phyloP scores from a whole-genome alignment of 2,888 invertebrate genomes.

The Eudemis profundana region DNA sequence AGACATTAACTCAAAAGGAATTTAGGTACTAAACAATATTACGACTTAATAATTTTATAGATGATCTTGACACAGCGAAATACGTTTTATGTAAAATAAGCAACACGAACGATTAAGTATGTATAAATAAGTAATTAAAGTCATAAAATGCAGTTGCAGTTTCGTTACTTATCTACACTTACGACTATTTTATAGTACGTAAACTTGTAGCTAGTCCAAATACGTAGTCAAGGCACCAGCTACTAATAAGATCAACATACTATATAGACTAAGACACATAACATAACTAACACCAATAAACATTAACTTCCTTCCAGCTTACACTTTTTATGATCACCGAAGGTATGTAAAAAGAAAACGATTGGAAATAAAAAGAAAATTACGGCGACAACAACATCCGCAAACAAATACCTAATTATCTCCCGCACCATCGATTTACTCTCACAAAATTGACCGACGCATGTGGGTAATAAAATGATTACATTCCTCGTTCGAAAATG shows the following conservation, averaged over 20 bases:
- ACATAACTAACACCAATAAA: neutral
- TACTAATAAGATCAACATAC: neutral
- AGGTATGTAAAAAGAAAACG: conserved; percentile 51
- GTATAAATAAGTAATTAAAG: no score
- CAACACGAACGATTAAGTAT: no score
- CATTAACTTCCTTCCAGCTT: neutral
- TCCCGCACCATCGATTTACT: conserved; percentile 56
- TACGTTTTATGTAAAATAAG: no score
- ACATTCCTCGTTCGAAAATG: conserved; percentile 59
- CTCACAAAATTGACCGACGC: conserved; percentile 37
- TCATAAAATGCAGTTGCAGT: no score
- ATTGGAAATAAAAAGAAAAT: conserved; percentile 49
- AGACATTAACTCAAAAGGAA: no score
- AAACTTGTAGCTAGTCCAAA: no score
- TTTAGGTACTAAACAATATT: no score
- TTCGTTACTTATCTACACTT: no score
- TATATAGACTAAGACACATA: neutral
- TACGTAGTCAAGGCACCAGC: no score
- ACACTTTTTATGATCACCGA: conserved; percentile 10
- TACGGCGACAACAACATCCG: conserved; percentile 53
- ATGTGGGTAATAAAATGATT: conserved; percentile 55
- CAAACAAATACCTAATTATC: conserved; percentile 47
- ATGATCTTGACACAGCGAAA: no score
- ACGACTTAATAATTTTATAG: no score
- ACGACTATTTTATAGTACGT: no score